Base-by-base conservation (phyloP, 2,797 vertebrate genomes). In the Phoeniculus purpureus region DNA sequence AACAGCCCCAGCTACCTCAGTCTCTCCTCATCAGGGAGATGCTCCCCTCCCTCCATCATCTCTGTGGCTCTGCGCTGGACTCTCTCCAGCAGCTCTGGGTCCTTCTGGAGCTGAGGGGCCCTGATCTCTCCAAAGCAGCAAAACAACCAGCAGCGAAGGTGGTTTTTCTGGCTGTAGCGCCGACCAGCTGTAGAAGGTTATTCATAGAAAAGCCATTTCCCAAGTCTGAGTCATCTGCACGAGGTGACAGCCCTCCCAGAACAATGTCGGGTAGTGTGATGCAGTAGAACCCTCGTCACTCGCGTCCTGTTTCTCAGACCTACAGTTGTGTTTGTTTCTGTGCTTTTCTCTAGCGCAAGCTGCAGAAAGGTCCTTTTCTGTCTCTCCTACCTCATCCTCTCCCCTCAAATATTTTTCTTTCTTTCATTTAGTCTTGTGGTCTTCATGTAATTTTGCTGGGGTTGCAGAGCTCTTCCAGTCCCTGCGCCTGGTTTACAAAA, bases 401-500 rank as follows among this genome's bases (percentile, higher is more conserved):
- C 43, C 17, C n/a, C 27, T 91, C 87, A 93, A 87, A 93, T 91
- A 86, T 79, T 92, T 94, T 91, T 76, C 64, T 85, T 89, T 56
- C 22, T 90, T 91, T 93, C 64, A 9, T 86, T 94, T 90, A 92
- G 66, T 88, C 61, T 72, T 93, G 87, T 75, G 90, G 89, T 75
- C 78, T 89, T 77, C 25, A 65, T 19, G 18, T 60, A 82, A 67
- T 79, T 80, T 85, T 90, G 94, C 78, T 94, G 77, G 51, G 62
- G 18, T 95, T 93, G 65, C 83, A 89, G 72, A 71, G 59, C 66
- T 79, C 86, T 85, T 81, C 51, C 76, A 37, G 64, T 72, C 37
- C 59, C 43, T 67, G 67, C 50, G 37, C 66, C 56, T 27, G 43
- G 78, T 79, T 93, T 85, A 79, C 26, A 86, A 88, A 93, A 72